Evolutionary conservation across 2,797 vertebrate genomes (phyloP).

Genomic region (Prunella strophiata): DNA sequence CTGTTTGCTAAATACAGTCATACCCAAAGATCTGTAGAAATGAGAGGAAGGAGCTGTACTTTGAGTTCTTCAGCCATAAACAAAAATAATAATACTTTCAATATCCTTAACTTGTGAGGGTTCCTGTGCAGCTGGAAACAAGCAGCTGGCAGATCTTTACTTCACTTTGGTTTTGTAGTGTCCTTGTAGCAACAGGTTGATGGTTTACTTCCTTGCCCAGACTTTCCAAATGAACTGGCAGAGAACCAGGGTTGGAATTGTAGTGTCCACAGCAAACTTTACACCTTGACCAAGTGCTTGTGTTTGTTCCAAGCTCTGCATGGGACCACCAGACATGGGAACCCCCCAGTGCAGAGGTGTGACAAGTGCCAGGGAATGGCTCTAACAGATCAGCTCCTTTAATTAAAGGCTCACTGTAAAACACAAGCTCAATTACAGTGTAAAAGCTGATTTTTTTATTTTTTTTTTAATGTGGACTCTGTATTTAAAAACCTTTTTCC

Average conservation of each 20-base stretch:
- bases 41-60: constrained; percentile 3
- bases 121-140: neutral
- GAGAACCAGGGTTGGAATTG: neutral
- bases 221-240: neutral
- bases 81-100: constrained; percentile 1
- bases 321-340: neutral
- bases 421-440: neutral
- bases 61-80: constrained; percentile 49
- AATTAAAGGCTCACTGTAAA: neutral
- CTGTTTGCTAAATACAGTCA: neutral
- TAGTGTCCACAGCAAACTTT: neutral
- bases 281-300: neutral
- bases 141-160: neutral
- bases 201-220: neutral
- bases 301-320: neutral
- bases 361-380: neutral
- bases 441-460: neutral
- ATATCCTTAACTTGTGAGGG: neutral
- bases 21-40: constrained; percentile 54
- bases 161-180: neutral
- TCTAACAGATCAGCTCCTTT: neutral
- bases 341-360: neutral
- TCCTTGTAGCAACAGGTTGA: neutral
- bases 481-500: neutral
- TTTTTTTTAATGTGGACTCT: neutral